Conservation (phyloP, 2,113 vertebrate genomes). For the Callionymus lyra region DNA sequence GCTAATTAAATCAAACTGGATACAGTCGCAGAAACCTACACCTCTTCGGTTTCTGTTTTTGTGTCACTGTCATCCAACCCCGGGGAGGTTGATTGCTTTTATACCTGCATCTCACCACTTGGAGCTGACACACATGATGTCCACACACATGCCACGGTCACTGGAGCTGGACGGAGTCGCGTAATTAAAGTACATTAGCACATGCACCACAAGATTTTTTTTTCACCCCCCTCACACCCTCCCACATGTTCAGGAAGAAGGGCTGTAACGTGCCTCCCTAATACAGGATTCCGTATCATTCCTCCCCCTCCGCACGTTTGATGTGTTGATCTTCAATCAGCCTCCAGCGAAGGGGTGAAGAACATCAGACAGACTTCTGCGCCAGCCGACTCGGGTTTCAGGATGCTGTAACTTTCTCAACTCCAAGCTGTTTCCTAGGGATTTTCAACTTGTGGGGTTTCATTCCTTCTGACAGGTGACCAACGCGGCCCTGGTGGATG, state of each 20-base stretch:
- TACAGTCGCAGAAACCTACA: conserved; percentile 38
- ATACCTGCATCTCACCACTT: conserved; percentile 18
- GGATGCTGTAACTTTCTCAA: conserved; percentile 47
- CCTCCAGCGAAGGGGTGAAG: conserved; percentile 20
- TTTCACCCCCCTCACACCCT: conserved; percentile 3
- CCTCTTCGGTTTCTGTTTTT: conserved; percentile 41
- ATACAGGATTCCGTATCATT: conserved; percentile 37
- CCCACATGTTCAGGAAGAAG: conserved; percentile 6
- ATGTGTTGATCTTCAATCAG: conserved; percentile 47
- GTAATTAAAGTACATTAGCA: conserved; percentile 56
- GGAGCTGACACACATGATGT: conserved; percentile 4
- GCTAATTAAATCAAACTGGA: conserved; percentile 60
- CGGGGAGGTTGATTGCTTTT: conserved; percentile 20
- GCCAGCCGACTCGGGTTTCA: conserved; percentile 43
- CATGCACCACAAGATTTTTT: conserved; percentile 32
- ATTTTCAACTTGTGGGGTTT: conserved; percentile 30
- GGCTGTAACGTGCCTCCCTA: conserved; percentile 35
- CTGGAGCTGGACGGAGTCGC: conserved; percentile 24
- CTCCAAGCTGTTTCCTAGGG: conserved; percentile 30
- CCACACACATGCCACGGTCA: conserved; percentile 16
- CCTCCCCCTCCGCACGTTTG: conserved; percentile 35
- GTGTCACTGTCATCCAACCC: conserved; percentile 22
- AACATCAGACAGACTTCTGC: conserved; percentile 34
- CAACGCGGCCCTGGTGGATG: conserved; percentile 4
- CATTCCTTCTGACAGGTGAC: conserved; percentile 46